Conservation (phyloP, 2,113 vertebrate species). For the Labrus mixtus region DNA sequence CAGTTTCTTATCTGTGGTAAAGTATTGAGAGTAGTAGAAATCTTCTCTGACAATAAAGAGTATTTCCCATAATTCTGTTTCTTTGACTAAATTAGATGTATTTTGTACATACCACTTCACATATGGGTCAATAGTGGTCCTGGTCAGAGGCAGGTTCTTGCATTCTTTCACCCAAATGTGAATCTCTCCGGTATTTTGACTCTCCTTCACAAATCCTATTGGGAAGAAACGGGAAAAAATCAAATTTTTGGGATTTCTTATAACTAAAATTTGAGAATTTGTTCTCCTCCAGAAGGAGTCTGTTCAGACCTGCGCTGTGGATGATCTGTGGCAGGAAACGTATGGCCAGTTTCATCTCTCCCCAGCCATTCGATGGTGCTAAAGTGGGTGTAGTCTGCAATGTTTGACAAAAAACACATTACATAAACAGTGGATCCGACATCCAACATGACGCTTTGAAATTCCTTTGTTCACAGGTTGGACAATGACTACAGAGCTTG, state of each 20-base stretch:
- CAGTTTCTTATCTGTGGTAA: too few species aligned
- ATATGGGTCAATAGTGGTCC: constrained; percentile 90
- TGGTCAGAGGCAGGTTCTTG: constrained; percentile 88
- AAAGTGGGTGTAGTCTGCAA: constrained; percentile 82
- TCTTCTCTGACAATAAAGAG: too few species aligned
- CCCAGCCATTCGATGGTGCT: constrained; percentile 84
- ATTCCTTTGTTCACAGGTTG: neutral
- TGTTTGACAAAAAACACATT: constrained; percentile 1
- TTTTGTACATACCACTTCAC: constrained; percentile 90
- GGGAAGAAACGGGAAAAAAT: constrained; percentile 2
- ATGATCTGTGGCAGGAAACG: constrained; percentile 91
- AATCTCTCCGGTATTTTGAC: constrained; percentile 87
- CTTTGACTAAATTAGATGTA: neutral
- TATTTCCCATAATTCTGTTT: too few species aligned
- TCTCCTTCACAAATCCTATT: constrained; percentile 80
- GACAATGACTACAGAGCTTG: neutral
- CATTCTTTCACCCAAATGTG: constrained; percentile 98
- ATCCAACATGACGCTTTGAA: neutral
- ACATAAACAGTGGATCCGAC: constrained; percentile 12
- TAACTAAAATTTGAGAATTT: neutral
- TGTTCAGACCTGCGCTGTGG: constrained; percentile 79
- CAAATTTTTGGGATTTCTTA: neutral
- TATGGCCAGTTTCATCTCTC: constrained; percentile 92
- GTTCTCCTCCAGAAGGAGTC: neutral
- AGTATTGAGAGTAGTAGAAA: too few species aligned